Conservation (phyloP, 23 tunicate species). For the Trididemnum clinides region DNA sequence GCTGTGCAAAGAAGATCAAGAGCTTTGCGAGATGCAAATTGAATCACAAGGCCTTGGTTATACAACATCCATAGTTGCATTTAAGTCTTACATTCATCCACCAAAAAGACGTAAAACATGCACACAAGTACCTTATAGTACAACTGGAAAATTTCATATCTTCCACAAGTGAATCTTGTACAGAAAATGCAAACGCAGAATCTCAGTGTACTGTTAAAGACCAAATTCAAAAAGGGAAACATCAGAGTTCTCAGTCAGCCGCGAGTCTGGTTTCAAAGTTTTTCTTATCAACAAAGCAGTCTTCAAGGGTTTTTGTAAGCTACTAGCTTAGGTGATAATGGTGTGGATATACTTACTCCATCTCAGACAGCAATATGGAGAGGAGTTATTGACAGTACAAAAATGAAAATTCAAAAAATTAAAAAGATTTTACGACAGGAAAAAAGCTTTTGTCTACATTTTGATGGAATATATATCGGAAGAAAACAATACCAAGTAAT, state of each 20-base stretch:
- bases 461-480: not conserved
- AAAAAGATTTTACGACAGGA: not conserved
- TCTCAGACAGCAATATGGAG: constrained; percentile 10
- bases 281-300: not conserved
- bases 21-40: too few species aligned
- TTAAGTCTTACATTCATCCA: not conserved
- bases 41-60: too few species aligned
- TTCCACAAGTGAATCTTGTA: not conserved
- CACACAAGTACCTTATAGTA: not conserved
- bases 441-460: not conserved
- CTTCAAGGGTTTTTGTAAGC: not conserved
- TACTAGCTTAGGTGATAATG: not conserved
- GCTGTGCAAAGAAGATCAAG: too few species aligned
- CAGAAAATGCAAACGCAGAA: not conserved
- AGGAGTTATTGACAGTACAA: not conserved
- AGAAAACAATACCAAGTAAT: not conserved
- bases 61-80: too few species aligned
- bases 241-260: not conserved
- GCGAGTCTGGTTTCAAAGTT: not conserved
- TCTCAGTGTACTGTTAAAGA: not conserved
- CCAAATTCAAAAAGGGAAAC: not conserved
- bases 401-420: not conserved
- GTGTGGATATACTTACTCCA: not conserved
- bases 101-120: not conserved
- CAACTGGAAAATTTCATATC: not conserved